Evolutionary conservation across 2,888 invertebrate genomes (phyloP).

Genomic region (Mythimna lalbum): DNA sequence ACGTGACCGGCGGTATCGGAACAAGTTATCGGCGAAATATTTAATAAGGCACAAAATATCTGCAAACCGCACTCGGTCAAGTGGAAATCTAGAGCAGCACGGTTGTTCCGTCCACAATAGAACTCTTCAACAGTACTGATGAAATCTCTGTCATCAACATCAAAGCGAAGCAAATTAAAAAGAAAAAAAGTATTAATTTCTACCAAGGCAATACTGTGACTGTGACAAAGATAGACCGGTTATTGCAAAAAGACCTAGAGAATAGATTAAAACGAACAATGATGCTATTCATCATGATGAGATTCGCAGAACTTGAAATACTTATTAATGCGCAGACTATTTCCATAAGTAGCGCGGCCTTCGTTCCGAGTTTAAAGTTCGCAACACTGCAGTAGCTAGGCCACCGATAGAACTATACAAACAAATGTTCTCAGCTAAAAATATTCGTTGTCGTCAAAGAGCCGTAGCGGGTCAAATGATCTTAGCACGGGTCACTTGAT

Average conservation of each 20-base stretch:
- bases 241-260: slow-evolving; percentile 47
- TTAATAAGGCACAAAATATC: slow-evolving; percentile 61
- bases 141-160: slow-evolving; percentile 10
- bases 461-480: slow-evolving; percentile 46
- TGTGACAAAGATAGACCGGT: slow-evolving; percentile 15
- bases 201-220: slow-evolving; percentile 38
- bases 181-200: slow-evolving; percentile 16
- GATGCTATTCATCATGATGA: slow-evolving; percentile 42
- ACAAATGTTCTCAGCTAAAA: slow-evolving; percentile 24
- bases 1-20: slow-evolving; percentile 62
- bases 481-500: slow-evolving; percentile 65
- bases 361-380: slow-evolving; percentile 46
- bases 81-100: slow-evolving; percentile 32
- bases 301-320: slow-evolving; percentile 43
- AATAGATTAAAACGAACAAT: slow-evolving; percentile 52
- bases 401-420: slow-evolving; percentile 21
- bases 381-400: slow-evolving; percentile 21
- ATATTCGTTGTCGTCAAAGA: slow-evolving; percentile 35
- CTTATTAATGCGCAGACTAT: slow-evolving; percentile 15
- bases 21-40: slow-evolving; percentile 64
- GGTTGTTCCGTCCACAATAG: slow-evolving; percentile 32
- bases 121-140: slow-evolving; percentile 6
- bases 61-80: slow-evolving; percentile 47
- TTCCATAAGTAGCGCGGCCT: slow-evolving; percentile 22
- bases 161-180: slow-evolving; percentile 21